Percentiles rank a stretch among this genome's conserved stretches.
These are phyloP conservation scores for Sebastes matsubarae DNA, from an alignment of 2,797 vertebrate species.

Conservation along the genomic window DNA sequence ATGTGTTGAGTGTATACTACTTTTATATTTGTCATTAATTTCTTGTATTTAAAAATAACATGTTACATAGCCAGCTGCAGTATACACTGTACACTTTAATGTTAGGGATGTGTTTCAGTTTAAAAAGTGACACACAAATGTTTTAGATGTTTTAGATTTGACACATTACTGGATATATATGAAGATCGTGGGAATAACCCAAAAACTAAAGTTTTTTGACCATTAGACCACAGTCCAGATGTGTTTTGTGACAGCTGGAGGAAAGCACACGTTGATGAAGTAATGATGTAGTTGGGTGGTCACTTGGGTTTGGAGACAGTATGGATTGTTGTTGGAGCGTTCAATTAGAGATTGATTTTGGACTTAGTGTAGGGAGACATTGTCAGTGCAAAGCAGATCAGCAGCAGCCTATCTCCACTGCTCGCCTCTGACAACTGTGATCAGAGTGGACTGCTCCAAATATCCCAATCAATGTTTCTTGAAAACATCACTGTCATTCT, in stretches of 20 bases:
- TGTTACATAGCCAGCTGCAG: not conserved
- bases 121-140: not conserved
- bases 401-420: slow-evolving; percentile 43
- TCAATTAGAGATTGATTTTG: slow-evolving; percentile 76
- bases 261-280: slow-evolving; percentile 34
- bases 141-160: not conserved
- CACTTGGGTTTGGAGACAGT: slow-evolving; percentile 54
- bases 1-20: not conserved
- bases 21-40: not conserved
- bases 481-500: slow-evolving; percentile 54
- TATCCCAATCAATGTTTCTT: slow-evolving; percentile 53
- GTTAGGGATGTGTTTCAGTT: not conserved
- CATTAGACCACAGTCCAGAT: not conserved
- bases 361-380: slow-evolving; percentile 67
- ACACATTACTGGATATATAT: not conserved
- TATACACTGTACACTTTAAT: not conserved
- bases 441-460: slow-evolving; percentile 49
- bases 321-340: slow-evolving; percentile 68
- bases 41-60: not conserved
- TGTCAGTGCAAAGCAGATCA: slow-evolving; percentile 63
- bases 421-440: slow-evolving; percentile 55
- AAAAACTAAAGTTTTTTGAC: not conserved
- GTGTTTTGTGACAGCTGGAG: slow-evolving; percentile 21
- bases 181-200: not conserved
- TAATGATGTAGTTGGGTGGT: slow-evolving; percentile 49